A percentile compares a stretch with the other conserved stretches of the same genome.
Evolutionary conservation across 35 echinoderm and acorn worm species (phyloP).

Genomic region (Anneissia japonica): DNA sequence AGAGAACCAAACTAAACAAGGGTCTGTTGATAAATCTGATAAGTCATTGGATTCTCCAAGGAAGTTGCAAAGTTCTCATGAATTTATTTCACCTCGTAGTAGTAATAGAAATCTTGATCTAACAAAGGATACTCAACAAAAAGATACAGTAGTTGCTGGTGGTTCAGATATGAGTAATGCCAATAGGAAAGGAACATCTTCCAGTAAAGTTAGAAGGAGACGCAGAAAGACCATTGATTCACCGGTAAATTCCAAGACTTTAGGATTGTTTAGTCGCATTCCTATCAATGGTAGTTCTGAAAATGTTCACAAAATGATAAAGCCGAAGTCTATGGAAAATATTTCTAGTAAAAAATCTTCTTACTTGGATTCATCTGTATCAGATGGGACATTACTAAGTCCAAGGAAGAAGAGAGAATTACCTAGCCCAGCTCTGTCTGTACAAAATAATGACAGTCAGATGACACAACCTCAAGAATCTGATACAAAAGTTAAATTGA

Average conservation of each 20-base stretch:
- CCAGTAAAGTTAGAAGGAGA: neutral
- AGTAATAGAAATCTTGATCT: neutral
- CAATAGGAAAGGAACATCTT: neutral
- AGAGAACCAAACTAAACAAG: neutral
- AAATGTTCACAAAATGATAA: neutral
- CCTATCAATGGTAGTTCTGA: neutral
- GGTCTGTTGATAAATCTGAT: neutral
- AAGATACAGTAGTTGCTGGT: neutral
- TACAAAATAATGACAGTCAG: neutral
- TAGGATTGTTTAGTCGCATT: too few relatives aligned
- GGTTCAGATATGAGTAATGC: neutral
- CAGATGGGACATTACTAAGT: neutral
- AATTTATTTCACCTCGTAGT: neutral
- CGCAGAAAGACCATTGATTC: neutral
- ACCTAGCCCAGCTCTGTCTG: neutral
- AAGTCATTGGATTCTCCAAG: neutral
- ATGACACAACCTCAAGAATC: neutral
- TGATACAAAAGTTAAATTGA: neutral
- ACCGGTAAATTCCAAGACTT: neutral
- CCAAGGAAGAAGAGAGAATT: neutral
- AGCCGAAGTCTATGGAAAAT: neutral
- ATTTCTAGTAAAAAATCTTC: neutral
- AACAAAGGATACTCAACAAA: neutral
- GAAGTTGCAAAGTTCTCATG: neutral
- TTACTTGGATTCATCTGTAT: neutral